Evolutionary conservation across 2,888 invertebrate genomes (phyloP).

Genomic region (Criorhina ranunculi): DNA sequence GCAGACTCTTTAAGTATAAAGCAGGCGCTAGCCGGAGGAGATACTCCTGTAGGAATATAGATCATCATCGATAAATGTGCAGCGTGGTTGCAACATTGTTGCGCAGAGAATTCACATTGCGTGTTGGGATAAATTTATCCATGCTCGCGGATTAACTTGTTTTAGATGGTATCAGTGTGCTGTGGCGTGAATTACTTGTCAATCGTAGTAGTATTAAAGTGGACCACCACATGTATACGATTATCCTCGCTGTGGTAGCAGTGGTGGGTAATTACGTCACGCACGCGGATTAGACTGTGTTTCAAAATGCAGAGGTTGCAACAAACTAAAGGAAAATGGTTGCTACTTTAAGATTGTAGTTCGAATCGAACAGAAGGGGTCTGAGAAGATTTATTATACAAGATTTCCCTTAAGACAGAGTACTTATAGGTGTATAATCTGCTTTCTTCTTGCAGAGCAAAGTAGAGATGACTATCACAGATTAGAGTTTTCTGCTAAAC

Average conservation of each 20-base stretch:
- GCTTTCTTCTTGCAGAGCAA: no score
- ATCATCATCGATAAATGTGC: slow-evolving; percentile 37
- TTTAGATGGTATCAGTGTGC: slow-evolving; percentile 24
- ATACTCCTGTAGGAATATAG: slow-evolving; percentile 25
- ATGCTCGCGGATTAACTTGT: slow-evolving; percentile 48
- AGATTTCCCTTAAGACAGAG: no score
- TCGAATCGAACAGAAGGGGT: background rate
- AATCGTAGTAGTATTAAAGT: slow-evolving; percentile 13
- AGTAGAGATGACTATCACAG: no score
- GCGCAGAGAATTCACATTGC: slow-evolving; percentile 27
- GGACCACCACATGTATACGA: background rate
- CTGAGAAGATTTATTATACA: no score
- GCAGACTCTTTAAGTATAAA: background rate
- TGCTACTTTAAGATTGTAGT: no score
- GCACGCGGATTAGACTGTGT: no score
- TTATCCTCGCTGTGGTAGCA: background rate
- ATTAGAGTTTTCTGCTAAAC: no score
- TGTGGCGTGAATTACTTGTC: slow-evolving; percentile 29
- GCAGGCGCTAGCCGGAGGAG: background rate
- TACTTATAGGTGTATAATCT: no score
- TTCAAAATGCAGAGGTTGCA: background rate
- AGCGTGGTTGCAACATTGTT: slow-evolving; percentile 51
- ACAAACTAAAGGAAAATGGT: background rate
- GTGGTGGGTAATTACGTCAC: slow-evolving; percentile 19
- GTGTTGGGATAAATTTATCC: slow-evolving; percentile 42